Evolutionary conservation across 2,113 vertebrate species (phyloP).

Genomic region (Chionomys nivalis): DNA sequence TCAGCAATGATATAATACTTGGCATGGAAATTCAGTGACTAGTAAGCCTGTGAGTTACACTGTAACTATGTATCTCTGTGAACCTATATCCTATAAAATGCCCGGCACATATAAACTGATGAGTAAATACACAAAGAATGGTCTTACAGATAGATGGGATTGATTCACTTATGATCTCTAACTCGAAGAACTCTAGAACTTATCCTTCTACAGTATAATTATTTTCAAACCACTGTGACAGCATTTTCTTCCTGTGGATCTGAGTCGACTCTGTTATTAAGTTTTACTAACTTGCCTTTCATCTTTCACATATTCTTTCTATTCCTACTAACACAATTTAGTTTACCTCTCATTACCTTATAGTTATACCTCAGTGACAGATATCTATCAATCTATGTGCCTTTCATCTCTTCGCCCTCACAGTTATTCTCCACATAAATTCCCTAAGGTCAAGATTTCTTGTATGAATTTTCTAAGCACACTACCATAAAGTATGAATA

Average conservation of each 20-base stretch:
- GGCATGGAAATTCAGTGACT: not conserved
- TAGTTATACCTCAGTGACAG: not conserved
- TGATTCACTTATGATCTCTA: not conserved
- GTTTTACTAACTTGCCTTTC: not conserved
- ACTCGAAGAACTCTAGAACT: not conserved
- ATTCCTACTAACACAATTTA: not conserved
- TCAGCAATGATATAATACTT: not conserved
- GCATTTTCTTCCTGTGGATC: not conserved
- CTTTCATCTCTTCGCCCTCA: not conserved
- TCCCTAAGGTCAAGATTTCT: not conserved
- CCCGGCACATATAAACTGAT: not conserved
- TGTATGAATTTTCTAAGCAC: not conserved
- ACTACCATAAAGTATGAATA: not conserved
- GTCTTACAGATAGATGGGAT: not conserved
- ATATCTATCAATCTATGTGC: not conserved
- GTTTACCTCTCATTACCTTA: not conserved
- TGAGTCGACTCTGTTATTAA: slow-evolving; percentile 1
- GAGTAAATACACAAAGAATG: not conserved
- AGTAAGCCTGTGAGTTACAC: not conserved
- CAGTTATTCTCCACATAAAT: not conserved
- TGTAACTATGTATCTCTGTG: not conserved
- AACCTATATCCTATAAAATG: not conserved
- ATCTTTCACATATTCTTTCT: not conserved
- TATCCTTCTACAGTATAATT: not conserved
- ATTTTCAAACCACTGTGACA: not conserved